Evolutionary conservation across 2,113 vertebrate genomes (phyloP).

Genomic region (Xiphorhynchus elegans): DNA sequence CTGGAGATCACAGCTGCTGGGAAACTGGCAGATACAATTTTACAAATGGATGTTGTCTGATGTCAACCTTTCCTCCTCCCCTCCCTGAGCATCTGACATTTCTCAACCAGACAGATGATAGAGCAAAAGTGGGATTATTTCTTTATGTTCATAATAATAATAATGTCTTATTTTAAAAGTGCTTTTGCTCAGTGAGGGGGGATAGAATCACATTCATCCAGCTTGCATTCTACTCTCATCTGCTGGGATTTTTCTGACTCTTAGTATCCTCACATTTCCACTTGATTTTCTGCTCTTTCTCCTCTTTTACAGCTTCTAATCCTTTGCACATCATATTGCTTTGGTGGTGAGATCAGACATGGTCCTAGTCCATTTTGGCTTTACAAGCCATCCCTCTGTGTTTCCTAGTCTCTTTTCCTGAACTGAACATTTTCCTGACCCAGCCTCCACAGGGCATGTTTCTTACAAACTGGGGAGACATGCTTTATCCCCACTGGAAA

Average conservation of each 20-base stretch:
- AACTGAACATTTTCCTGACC: neutral
- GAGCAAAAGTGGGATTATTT: conserved; percentile 50
- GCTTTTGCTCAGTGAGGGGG: conserved; percentile 9
- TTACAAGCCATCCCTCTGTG: neutral
- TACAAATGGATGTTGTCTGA: conserved; percentile 59
- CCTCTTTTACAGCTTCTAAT: neutral
- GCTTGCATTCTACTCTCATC: neutral
- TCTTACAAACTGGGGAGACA: neutral
- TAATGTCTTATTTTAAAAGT: conserved; percentile 46
- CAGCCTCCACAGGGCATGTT: neutral
- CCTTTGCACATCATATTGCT: neutral
- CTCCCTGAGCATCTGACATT: conserved; percentile 20
- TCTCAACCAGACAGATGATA: conserved; percentile 42
- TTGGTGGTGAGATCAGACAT: neutral
- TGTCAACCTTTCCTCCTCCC: conserved; percentile 23
- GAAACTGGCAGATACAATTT: conserved; percentile 53
- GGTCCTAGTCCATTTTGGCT: neutral
- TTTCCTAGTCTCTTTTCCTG: neutral
- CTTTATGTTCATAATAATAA: conserved; percentile 3
- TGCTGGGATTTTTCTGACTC: neutral
- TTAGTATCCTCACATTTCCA: neutral
- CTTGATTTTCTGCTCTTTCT: neutral
- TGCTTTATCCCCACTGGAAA: neutral
- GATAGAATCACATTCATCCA: neutral
- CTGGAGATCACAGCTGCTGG: conserved; percentile 30